A percentile compares a stretch with the other conserved stretches of the same genome.
Conservation (phyloP, 2,888 invertebrate species). For the Cyclophora albipunctata region DNA sequence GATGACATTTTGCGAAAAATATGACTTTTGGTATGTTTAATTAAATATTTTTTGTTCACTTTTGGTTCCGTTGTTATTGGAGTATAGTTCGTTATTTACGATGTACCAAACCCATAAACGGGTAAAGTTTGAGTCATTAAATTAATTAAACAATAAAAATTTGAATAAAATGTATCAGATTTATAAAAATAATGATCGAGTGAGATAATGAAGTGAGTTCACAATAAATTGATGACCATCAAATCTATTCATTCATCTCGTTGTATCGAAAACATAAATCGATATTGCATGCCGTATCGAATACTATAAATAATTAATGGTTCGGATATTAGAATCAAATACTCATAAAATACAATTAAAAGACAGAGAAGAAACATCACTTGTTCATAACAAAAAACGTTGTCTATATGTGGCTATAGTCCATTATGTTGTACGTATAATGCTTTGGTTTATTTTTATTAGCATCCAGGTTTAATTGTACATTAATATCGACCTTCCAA, state of each 20-base stretch:
- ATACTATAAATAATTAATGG: constrained; percentile 75
- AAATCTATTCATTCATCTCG: constrained; percentile 48
- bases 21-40: background rate
- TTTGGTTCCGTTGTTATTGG: no score
- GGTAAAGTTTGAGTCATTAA: no score
- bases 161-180: constrained; percentile 21
- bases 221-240: constrained; percentile 31
- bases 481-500: no score
- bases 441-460: no score
- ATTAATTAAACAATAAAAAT: no score
- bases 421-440: no score
- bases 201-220: constrained; percentile 23
- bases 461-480: no score
- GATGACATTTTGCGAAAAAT: constrained; percentile 2
- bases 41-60: no score
- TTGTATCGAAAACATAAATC: constrained; percentile 61
- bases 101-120: no score
- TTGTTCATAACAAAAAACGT: constrained; percentile 64
- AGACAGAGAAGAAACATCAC: constrained; percentile 65
- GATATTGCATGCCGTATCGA: constrained; percentile 66
- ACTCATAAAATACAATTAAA: constrained; percentile 76
- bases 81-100: no score
- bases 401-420: constrained; percentile 21
- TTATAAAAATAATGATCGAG: constrained; percentile 5
- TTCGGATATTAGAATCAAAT: constrained; percentile 72